Base-by-base conservation (phyloP, 2,113 vertebrate species). In the Rutilus rutilus region DNA sequence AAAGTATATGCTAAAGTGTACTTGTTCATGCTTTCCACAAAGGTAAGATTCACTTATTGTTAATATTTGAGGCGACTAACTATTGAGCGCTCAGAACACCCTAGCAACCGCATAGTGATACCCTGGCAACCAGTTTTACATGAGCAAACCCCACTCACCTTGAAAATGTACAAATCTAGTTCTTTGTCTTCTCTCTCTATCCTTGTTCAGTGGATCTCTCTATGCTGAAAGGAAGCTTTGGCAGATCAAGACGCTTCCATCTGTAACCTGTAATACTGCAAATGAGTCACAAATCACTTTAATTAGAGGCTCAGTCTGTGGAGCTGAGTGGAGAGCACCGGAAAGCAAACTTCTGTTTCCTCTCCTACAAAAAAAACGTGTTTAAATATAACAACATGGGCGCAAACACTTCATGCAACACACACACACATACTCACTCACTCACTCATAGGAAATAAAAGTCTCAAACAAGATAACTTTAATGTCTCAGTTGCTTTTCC, bases 231-330 rank as follows among this genome's bases (percentile, higher is more conserved):
- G 85, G 60, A 52, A 52, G 78, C 36, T 85, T 67, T 85, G 83
- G 78, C 87, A 88, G 83, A 76, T 73, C 60, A 54, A 74, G 57
- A 57, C 21, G 10, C 54, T 76, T 88, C 83, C 83, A 77, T 89
- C 83, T 92, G 88, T 91, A 93, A 90, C 91, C 89, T 89, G 89
- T 91, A 91, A 92, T 90, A 87, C 89, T 89, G 88, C 69, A 92
- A 92, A 91, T 90, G 89, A 93, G 88, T 90, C 89, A 89, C 92
- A 91, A 92, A 93, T 94, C 92, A 91, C 88, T 77, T 90, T 92
- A 90, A 94, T 94, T 93, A 93, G 87, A 73, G 62, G 78, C 86
- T 86, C 80, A 45, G 25, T 57, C 77, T 80, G 57, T 75, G 33
- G 76, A 86, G 79, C 59, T 30, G 30, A 71, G 62, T 39, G 82